Base-by-base conservation (phyloP, 2,797 vertebrate species). In the Thunnus albacares region DNA sequence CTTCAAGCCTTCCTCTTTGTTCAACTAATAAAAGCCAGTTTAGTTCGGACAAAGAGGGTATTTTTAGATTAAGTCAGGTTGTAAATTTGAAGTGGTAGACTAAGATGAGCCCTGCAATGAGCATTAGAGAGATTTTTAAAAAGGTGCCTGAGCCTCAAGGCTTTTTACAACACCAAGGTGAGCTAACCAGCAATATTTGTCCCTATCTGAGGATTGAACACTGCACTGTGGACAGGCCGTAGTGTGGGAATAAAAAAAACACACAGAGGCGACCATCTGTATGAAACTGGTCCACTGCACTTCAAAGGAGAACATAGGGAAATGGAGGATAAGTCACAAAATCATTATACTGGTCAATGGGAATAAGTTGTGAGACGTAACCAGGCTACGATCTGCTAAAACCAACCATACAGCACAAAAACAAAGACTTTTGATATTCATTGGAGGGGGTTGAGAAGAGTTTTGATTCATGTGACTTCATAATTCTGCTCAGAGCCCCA, bases 401-500 rank as follows among this genome's bases (percentile, higher is more conserved):
- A 79, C 63, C 88, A 87, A 76, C 76, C 82, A 80, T 73, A 90
- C 62, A 83, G 76, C 83, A 84, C 33, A 83, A 74, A 85, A 56
- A 84, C 49, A 69, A 59, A 55, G 11, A 11, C 17, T 43, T 81
- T 61, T 85, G 59, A 79, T 76, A 70, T 79, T 80, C n/a, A 80
- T 30, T 71, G 58, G 64, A 76, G 47, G 62, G 75, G 79, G 67
- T 79, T 86, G 68, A 89, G 66, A 68, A 81, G 76, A 76, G 35
- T 78, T 82, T 83, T 68, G 71, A 79, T 66, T 66, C 24, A 28
- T 77, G 77, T 77, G 78, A 81, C 62, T 85, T 80, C 79, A 82
- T 75, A 79, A 76, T 79, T 88, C 80, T 89, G 80, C 84, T 92
- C 79, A 87, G 79, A 91, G 70, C 83, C 88, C 86, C 80, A 82